Evolutionary conservation across 2,113 vertebrate species (phyloP), one percentile per base, ranked within the genome.

Genomic region (Grallaria varia): DNA sequence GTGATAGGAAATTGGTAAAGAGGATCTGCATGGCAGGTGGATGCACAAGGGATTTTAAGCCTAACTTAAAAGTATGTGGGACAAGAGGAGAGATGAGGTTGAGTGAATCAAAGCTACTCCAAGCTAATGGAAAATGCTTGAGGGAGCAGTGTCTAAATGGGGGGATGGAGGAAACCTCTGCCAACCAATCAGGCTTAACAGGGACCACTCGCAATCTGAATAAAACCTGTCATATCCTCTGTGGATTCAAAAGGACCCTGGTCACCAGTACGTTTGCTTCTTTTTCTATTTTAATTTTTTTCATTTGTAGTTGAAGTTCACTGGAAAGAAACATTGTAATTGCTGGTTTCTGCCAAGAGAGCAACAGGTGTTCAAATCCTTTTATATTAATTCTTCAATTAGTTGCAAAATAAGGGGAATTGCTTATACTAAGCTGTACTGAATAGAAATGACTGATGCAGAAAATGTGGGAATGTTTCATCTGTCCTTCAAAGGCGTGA

Each of bases 311-410:
- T 92, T 84, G 63, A 84, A 84, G 79, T 92, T 87, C 47, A 75
- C 44, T 64, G 52, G 73, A 84, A 86, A 86, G 79, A 90, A 86
- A 92, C 52, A 71, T 64, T 75, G 52, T 95, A 94, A 96, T 93
- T 91, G 89, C 75, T 91, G 76, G 66, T 94, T 90, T 91, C 82
- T 94, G 78, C 94, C 93, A 95, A 77, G 55, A 87, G 86, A 91
- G 76, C 92, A 95, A 97, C 90, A 95, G 89, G 91, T 96, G 95
- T 92, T 96, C 87, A 87, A 89, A 89, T 92, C 77, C 81, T 89
- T 95, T 94, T 94, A 64, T 94, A 95, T 92, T 95, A 96, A 92
- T 96, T 96, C 91, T 94, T 95, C 91, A 95, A 95, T 96, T 97
- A 95, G 80, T 89, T 92, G 58, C 76, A 94, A 93, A 96, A 81